Conservation (phyloP, 2,113 vertebrate species). For the Ochotona princeps region DNA sequence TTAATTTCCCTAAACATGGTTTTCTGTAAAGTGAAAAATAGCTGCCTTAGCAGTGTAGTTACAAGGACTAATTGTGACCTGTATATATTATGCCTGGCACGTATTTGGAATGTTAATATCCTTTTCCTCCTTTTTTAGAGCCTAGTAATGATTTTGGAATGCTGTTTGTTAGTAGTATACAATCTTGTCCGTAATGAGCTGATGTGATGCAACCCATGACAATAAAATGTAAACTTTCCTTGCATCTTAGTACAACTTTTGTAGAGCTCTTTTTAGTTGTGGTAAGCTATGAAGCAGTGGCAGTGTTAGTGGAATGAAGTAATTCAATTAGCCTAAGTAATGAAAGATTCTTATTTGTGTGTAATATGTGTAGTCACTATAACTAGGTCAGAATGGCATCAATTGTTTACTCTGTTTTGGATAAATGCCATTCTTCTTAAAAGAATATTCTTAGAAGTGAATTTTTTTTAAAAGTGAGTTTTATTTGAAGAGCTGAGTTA, state of each 20-base stretch:
- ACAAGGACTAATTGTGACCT: background rate
- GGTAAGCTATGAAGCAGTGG: conserved; percentile 10
- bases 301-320: background rate
- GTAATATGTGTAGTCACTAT: background rate
- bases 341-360: conserved; percentile 51
- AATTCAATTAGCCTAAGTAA: background rate
- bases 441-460: too few species aligned
- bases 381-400: background rate
- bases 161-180: background rate
- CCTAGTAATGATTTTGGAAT: conserved; percentile 27
- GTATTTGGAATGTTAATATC: conserved; percentile 23
- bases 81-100: background rate
- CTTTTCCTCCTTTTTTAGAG: background rate
- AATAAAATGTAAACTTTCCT: background rate
- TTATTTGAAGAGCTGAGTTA: too few species aligned
- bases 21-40: conserved; percentile 38
- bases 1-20: conserved; percentile 8
- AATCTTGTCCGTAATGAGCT: conserved; percentile 12
- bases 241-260: conserved; percentile 42
- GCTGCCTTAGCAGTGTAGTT: conserved; percentile 4
- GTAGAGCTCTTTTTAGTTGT: conserved; percentile 48
- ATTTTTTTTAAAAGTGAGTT: too few species aligned
- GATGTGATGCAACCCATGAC: background rate
- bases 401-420: background rate
- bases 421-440: too few species aligned